Evolutionary conservation across 2,888 invertebrate genomes (phyloP).

Genomic region (Acleris emargana): DNA sequence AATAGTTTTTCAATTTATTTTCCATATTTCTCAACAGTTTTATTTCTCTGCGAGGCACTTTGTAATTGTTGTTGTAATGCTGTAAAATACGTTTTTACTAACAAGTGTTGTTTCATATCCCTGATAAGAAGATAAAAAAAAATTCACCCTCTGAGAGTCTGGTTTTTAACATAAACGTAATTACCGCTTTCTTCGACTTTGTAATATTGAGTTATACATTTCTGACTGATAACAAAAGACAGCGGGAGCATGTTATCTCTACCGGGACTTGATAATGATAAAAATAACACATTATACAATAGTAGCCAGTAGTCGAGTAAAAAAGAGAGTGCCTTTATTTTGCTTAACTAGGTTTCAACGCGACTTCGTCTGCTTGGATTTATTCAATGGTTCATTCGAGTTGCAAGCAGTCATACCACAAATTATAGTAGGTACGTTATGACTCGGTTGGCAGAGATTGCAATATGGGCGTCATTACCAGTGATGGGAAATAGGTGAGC

Average conservation of each 20-base stretch:
- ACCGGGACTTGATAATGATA: background rate
- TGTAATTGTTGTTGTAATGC: slow-evolving; percentile 29
- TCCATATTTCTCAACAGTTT: slow-evolving; percentile 31
- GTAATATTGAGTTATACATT: slow-evolving; percentile 32
- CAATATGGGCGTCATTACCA: no score
- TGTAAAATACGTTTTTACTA: slow-evolving; percentile 31
- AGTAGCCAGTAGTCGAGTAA: background rate
- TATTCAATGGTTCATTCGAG: no score
- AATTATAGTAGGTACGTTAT: no score
- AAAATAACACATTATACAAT: background rate
- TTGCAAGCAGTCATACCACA: no score
- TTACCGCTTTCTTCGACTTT: slow-evolving; percentile 20
- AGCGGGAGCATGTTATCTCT: background rate
- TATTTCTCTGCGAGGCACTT: slow-evolving; percentile 15
- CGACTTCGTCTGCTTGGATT: no score
- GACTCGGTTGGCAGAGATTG: no score
- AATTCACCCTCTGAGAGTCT: slow-evolving; percentile 31
- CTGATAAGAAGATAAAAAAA: slow-evolving; percentile 23
- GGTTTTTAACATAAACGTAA: slow-evolving; percentile 39
- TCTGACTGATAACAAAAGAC: background rate
- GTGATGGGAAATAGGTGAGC: no score
- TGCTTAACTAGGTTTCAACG: no score
- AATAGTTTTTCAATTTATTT: slow-evolving; percentile 34
- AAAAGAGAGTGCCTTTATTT: no score
- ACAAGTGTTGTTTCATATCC: slow-evolving; percentile 27